A percentile compares a stretch with the other conserved stretches of the same genome.
These are phyloP conservation scores for Scortum barcoo DNA, from an alignment of 2,113 vertebrate genomes.

Conservation along the genomic window DNA sequence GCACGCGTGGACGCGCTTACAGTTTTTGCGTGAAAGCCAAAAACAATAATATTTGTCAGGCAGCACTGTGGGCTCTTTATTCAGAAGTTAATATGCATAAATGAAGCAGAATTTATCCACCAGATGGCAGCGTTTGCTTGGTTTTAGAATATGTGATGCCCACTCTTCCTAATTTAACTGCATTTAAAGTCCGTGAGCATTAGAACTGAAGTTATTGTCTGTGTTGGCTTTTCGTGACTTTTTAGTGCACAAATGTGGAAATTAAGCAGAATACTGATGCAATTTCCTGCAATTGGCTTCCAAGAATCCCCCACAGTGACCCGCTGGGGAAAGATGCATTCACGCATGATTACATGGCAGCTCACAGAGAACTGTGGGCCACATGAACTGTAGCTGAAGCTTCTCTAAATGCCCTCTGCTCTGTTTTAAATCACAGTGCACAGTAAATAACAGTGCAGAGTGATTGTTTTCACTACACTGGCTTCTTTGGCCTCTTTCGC, in stretches of 20 bases:
- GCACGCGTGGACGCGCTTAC: not conserved
- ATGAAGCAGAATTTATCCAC: conserved; percentile 38
- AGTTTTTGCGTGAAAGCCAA: not conserved
- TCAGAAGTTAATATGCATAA: not conserved
- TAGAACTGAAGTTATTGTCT: not conserved
- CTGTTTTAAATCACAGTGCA: not conserved
- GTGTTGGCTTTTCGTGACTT: not conserved
- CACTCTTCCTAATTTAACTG: not conserved
- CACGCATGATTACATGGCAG: not conserved
- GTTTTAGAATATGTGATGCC: conserved; percentile 2
- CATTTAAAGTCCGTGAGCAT: not conserved
- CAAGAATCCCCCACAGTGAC: not conserved
- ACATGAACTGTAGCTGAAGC: not conserved
- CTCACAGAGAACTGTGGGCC: not conserved
- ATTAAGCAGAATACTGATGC: not conserved
- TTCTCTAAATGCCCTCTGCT: not conserved
- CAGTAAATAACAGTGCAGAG: not conserved
- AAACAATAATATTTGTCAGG: not conserved
- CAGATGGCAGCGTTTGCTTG: conserved; percentile 75
- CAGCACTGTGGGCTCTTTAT: not conserved
- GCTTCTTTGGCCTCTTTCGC: not conserved
- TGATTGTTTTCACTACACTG: not conserved
- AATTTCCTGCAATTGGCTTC: not conserved
- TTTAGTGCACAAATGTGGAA: not conserved
- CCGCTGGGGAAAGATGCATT: not conserved